Evolutionary conservation across 2,113 vertebrate genomes (phyloP), one percentile per base, ranked within the genome.

Genomic region (Theristicus caerulescens): DNA sequence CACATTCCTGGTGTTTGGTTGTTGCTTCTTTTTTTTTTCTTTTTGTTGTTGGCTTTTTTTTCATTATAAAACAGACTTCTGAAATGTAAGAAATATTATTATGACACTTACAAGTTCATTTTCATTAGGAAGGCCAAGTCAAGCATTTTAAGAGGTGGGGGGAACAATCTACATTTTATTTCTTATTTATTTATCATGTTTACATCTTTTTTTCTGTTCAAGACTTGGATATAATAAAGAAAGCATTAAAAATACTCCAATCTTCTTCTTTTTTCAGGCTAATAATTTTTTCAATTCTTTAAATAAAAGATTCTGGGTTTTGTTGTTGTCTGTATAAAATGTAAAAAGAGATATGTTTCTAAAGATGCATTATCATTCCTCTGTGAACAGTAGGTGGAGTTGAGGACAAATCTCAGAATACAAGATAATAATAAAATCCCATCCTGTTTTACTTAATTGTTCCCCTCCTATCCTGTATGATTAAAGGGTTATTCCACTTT

Each of bases 171-270:
- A 94, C 94, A 79, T 97, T 97, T 98, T 97, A 97, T 98, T 98
- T 97, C 98, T 98, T 98, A 98, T 98, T 98, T 98, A 98, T 98
- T 98, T 98, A 95, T 98, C 98, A 98, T 98, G 98, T 98, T 98
- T 98, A 98, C 98, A 98, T 98, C 95, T 97, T 96, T 96, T 96
- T 97, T 96, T 94, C 97, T 97, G 88, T 97, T 97, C 74, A 93
- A 97, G 97, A 95, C 97, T 98, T 96, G 94, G 96, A 91, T 97
- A 96, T 97, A 98, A 98, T 96, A 97, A 97, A 96, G 92, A 96
- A 96, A 98, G 98, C 98, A 98, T 98, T 98, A 98, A 98, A 97
- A 96, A 76, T 96, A 95, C 82, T 97, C 62, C 71, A 44, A 54
- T 97, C 88, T 94, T 95, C 34, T 79, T 93, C 84, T 96, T 80